A percentile compares a stretch with the other conserved stretches of the same genome.
Conservation (phyloP, 2,888 invertebrate species). For the Acronicta leporina region DNA sequence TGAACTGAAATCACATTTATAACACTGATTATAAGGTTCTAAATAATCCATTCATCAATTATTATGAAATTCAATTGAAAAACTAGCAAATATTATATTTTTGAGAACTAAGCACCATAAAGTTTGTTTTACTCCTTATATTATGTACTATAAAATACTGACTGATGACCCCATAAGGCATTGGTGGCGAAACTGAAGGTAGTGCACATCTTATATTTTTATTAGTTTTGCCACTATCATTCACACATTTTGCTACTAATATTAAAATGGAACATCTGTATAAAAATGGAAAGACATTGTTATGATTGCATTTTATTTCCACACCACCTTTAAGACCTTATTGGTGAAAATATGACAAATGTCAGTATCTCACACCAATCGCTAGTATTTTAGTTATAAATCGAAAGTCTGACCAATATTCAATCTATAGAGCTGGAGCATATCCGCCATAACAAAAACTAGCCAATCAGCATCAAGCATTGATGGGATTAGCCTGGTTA, state of each 20-base stretch:
- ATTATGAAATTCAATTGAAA: too few relatives aligned
- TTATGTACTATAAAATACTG: neutral
- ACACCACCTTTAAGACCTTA: neutral
- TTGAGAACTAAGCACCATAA: too few relatives aligned
- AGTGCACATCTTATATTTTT: neutral
- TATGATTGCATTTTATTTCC: neutral
- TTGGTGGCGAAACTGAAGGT: neutral
- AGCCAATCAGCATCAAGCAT: too few relatives aligned
- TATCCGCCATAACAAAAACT: too few relatives aligned
- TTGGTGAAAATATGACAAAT: neutral
- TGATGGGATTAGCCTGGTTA: too few relatives aligned
- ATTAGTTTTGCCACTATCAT: neutral
- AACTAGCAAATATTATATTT: too few relatives aligned
- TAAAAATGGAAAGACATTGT: slow-evolving; percentile 1
- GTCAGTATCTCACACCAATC: slow-evolving; percentile 1
- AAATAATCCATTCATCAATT: too few relatives aligned
- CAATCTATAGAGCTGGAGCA: neutral
- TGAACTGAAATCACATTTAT: neutral
- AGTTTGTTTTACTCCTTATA: too few relatives aligned
- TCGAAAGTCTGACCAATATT: too few relatives aligned
- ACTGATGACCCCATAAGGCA: neutral
- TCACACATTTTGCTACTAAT: too few relatives aligned
- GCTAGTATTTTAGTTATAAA: neutral
- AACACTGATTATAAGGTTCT: too few relatives aligned
- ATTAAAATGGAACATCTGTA: neutral